Percentiles rank a stretch among this genome's conserved stretches.
Evolutionary conservation across 2,888 invertebrate genomes (phyloP).

Genomic region (Leucania comma): DNA sequence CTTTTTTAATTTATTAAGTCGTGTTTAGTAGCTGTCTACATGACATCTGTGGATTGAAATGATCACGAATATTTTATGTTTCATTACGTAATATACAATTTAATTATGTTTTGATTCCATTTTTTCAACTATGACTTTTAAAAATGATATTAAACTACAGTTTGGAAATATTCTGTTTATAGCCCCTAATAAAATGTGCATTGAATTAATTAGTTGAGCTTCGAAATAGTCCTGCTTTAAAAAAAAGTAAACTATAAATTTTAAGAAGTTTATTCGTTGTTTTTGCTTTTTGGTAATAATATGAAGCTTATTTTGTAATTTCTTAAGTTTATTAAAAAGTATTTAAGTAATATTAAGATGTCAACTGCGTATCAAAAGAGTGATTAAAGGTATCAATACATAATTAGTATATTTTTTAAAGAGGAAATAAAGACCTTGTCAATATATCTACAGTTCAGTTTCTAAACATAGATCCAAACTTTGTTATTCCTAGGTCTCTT

Average conservation of each 20-base stretch:
- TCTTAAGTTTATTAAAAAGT: background rate
- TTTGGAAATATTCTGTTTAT: constrained; percentile 14
- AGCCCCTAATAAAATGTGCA: constrained; percentile 31
- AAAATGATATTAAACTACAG: constrained; percentile 3
- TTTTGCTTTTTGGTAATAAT: constrained; percentile 1
- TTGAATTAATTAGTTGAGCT: constrained; percentile 17
- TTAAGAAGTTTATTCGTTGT: constrained; percentile 8
- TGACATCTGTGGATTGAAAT: background rate
- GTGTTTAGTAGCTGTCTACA: background rate
- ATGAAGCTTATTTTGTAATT: background rate
- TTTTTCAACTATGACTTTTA: constrained; percentile 26
- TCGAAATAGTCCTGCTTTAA: constrained; percentile 1
- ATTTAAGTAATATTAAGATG: background rate
- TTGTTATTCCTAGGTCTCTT: constrained; percentile 10
- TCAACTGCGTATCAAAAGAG: background rate
- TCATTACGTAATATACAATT: background rate
- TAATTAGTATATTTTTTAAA: background rate
- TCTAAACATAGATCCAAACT: background rate
- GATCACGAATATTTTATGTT: background rate
- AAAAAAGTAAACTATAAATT: background rate
- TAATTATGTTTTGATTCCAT: background rate
- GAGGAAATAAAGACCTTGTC: background rate
- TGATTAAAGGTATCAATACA: background rate
- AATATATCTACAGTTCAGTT: background rate
- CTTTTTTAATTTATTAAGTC: background rate